Evolutionary conservation across 2,797 vertebrate species (phyloP).

Genomic region (Muraenolepis orangiensis): DNA sequence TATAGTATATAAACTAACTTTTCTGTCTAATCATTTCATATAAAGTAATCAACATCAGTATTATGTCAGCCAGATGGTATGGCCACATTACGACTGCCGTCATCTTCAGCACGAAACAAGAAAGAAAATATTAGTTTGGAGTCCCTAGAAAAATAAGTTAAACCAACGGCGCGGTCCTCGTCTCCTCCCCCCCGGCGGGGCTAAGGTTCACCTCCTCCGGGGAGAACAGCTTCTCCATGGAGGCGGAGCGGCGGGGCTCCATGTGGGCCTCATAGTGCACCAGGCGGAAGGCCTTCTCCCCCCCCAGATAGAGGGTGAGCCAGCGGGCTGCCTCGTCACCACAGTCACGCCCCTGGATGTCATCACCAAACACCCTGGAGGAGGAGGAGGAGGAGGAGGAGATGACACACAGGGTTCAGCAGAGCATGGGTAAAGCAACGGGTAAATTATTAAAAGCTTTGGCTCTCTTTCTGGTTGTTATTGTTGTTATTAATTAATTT

Average conservation of each 20-base stretch:
- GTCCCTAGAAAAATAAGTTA: not conserved
- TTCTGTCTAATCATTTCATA: not conserved
- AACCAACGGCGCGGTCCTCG: not conserved
- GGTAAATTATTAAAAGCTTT: too few species aligned
- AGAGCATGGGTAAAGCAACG: too few species aligned
- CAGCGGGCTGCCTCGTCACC: slow-evolving; percentile 82
- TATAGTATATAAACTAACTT: not conserved
- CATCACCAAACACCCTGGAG: slow-evolving; percentile 79
- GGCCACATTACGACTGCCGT: not conserved
- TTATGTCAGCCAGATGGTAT: too few species aligned
- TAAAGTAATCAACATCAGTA: too few species aligned
- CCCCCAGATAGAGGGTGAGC: slow-evolving; percentile 79
- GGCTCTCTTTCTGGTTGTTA: too few species aligned
- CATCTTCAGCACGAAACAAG: not conserved
- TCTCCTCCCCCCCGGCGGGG: not conserved
- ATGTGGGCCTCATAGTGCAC: slow-evolving; percentile 87
- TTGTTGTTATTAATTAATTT: too few species aligned
- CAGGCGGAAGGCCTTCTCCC: slow-evolving; percentile 73
- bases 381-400: not conserved
- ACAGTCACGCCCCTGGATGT: slow-evolving; percentile 88
- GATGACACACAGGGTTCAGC: too few species aligned
- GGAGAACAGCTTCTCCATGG: slow-evolving; percentile 50
- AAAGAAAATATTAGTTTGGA: not conserved
- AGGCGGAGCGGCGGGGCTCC: slow-evolving; percentile 64
- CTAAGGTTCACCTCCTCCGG: slow-evolving; percentile 63